Evolutionary conservation across 2,797 vertebrate genomes (phyloP).

Genomic region (Siniperca undulata): DNA sequence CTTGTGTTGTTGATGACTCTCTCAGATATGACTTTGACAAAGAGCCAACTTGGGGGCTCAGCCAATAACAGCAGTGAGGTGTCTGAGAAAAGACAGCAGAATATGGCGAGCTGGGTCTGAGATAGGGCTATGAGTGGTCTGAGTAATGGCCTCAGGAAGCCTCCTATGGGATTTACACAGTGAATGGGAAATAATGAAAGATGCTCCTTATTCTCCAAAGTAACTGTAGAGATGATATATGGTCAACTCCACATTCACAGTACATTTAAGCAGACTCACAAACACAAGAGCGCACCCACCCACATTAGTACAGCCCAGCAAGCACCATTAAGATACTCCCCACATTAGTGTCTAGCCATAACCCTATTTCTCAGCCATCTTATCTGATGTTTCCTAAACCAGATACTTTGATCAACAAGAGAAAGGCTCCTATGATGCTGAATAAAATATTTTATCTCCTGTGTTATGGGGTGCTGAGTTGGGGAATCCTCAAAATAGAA

Average conservation of each 20-base stretch:
- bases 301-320: constrained; percentile 49
- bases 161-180: constrained; percentile 30
- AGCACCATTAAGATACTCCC: constrained; percentile 60
- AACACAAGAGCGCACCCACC: constrained; percentile 4
- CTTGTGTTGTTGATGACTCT: constrained; percentile 30
- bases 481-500: not conserved
- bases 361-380: constrained; percentile 44
- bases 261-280: constrained; percentile 28
- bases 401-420: constrained; percentile 46
- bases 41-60: constrained; percentile 21
- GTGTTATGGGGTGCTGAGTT: not conserved
- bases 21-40: constrained; percentile 42
- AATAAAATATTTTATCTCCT: constrained; percentile 28
- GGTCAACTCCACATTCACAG: constrained; percentile 43
- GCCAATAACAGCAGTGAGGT: constrained; percentile 34
- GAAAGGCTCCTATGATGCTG: constrained; percentile 8
- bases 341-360: constrained; percentile 55
- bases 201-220: constrained; percentile 25
- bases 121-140: constrained; percentile 31
- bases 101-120: constrained; percentile 32
- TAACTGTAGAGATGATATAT: constrained; percentile 23
- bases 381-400: constrained; percentile 52
- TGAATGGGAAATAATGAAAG: constrained; percentile 35
- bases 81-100: constrained; percentile 41
- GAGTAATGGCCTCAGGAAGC: constrained; percentile 40